Evolutionary conservation across 2,888 invertebrate species (phyloP), one percentile per base, ranked within the genome.

Genomic region (Watsonalla binaria): DNA sequence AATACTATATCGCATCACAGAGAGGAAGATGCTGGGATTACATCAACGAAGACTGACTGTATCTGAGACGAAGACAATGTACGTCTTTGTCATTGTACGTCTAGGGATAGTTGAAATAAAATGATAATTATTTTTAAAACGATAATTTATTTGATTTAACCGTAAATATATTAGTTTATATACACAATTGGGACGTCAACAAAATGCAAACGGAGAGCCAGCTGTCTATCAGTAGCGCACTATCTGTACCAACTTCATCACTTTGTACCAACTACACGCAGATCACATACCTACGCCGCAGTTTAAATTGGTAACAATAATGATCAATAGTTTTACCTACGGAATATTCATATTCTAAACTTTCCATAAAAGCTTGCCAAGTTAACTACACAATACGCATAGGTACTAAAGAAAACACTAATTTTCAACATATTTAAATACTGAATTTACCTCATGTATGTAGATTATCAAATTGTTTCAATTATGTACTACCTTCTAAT

Each of bases 81-180:
- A n/a, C n/a, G n/a, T n/a, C n/a, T n/a, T n/a, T n/a, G n/a, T n/a
- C n/a, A n/a, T n/a, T n/a, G n/a, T 24, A 24, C 24, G 24, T 2
- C 24, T 24, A 24, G 24, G 24, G 24, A 24, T 24, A 13, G 6
- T 45, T 5, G 35, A 49, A 55, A 58, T 53, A 46, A 58, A 54
- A 59, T 60, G 13, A 39, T 33, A 45, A 51, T 55, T 64, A 72
- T 82, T 84, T 87, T 87, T 84, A 76, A 85, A 90, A 90, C 90
- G 88, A 90, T 86, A 84, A 82, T 87, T 84, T 90, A 90, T 87
- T 24, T 90, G 83, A 87, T 88, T 86, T 90, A 90, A 89, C 89
- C 81, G 78, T 81, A 86, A 84, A 87, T 88, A 90, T 87, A 90
- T 88, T 90, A 90, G 86, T 85, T 79, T 90, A 90, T 90, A 78